These are phyloP conservation scores for Flabesymbios commensalis DNA, from an alignment of 2,888 invertebrate species.

Conservation along the genomic window DNA sequence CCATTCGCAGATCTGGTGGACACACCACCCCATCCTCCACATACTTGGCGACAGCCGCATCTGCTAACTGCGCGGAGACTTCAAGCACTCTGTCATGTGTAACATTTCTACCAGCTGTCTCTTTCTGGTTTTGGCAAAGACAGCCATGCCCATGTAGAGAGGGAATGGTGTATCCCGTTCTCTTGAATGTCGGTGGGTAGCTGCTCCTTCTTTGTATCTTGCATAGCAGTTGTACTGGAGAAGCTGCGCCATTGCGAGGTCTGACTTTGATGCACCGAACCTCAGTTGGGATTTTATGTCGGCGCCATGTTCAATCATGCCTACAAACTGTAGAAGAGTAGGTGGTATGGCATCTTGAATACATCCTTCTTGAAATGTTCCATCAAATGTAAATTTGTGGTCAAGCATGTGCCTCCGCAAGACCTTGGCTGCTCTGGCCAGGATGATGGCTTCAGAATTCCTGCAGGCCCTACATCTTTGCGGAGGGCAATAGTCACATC, in stretches of 20 bases:
- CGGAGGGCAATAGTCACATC: constrained; percentile 31
- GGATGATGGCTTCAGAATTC: constrained; percentile 29
- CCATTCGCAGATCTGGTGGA: constrained; percentile 20
- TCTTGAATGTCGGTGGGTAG: constrained; percentile 14
- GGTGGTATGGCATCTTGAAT: constrained; percentile 20
- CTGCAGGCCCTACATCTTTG: constrained; percentile 26
- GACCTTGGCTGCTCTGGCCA: constrained; percentile 36
- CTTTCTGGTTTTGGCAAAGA: constrained; percentile 36
- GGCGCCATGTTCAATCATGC: constrained; percentile 18
- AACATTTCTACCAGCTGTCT: constrained; percentile 26
- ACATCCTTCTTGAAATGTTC: constrained; percentile 23
- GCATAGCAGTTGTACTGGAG: constrained; percentile 23
- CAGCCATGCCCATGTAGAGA: constrained; percentile 28
- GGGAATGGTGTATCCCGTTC: constrained; percentile 24
- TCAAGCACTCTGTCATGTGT: constrained; percentile 36
- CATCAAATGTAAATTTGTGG: constrained; percentile 16
- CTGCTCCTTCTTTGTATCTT: constrained; percentile 13
- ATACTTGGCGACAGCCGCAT: constrained; percentile 21
- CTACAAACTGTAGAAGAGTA: constrained; percentile 21
- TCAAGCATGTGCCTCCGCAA: constrained; percentile 30
- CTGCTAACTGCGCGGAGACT: constrained; percentile 31
- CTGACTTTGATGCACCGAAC: constrained; percentile 17
- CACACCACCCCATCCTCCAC: constrained; percentile 20
- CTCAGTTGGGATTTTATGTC: constrained; percentile 25
- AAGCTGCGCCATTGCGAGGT: constrained; percentile 24